phyloP scores from a whole-genome alignment of 2,888 invertebrate genomes.

The Acanthosepion pharaonis region DNA sequence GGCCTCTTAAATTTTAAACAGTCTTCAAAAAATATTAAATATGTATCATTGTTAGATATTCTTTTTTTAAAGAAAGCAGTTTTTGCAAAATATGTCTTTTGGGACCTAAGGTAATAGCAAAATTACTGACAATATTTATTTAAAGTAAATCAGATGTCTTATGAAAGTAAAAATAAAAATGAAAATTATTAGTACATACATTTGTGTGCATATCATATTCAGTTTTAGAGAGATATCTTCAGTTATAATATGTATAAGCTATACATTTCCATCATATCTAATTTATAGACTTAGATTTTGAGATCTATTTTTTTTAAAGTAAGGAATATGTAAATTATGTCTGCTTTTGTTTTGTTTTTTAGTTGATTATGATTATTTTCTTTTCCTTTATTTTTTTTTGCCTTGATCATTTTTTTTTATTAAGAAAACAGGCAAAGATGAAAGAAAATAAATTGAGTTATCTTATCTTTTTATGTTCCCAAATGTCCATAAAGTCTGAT shows the following conservation, averaged over 20 bases:
- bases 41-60: too few relatives aligned
- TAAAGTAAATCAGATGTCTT: background rate
- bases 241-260: background rate
- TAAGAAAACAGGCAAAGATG: background rate
- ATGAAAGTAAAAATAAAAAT: too few relatives aligned
- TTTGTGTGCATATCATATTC: too few relatives aligned
- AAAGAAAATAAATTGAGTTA: background rate
- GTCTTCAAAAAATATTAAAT: too few relatives aligned
- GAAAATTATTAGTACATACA: too few relatives aligned
- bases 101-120: background rate
- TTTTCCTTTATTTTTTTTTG: background rate
- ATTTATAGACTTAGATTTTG: background rate
- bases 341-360: background rate
- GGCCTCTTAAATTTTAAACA: too few relatives aligned
- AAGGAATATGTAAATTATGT: background rate
- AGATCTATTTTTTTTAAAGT: background rate
- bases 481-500: constrained; percentile 4
- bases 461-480: background rate
- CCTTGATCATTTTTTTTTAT: background rate
- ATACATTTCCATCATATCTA: background rate
- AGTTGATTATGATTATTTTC: background rate
- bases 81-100: too few relatives aligned
- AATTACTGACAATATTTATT: background rate
- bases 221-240: too few relatives aligned
- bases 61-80: too few relatives aligned